Base-by-base conservation (phyloP, 2,888 invertebrate genomes). In the Diogma glabrata region DNA sequence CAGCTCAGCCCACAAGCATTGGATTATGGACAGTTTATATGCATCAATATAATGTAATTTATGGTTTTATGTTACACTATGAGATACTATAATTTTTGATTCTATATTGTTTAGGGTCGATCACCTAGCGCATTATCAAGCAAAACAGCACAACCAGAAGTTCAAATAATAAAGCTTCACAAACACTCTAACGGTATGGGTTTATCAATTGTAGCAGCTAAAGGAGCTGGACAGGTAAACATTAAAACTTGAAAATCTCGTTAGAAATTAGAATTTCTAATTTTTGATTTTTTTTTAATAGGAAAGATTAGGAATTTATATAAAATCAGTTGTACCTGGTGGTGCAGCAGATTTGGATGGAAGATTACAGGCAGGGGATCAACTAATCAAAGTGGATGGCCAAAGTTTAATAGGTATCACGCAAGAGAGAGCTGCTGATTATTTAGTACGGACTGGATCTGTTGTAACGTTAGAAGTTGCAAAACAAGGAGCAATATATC, bases 161-260 rank as follows among this genome's bases (percentile, higher is more conserved):
- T 91, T 53, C 85, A 89, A 64, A 78, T 87, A 51, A 89, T 96
- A 60, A 84, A 90, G 65, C 77, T 96, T 56, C 86, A 91, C 66
- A 96, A 97, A 73, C 91, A 92, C 63, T 84, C 88, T 55, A 92
- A 89, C 63, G 96, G 97, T 56, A 95, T 99, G 87, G 99, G 99
- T 10, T 78, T 99, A 60, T 96, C 95, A 64, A 99, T 99, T 61
- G 96, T 99, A 4, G 97, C 97, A 9, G 97, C 97, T 22, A 94
- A 94, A 79, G 87, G 87, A 20, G 80, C 83, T 48, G 83, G 83
- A 4, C 87, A 87, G 51, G 59, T 58, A 52, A 54, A 22, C 36
- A 16, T 16, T 16, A 52, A 16, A 16, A 7, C 14, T 7, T 7
- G 14, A 23, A 20, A 22, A 28, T 46, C 10, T 23, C 7, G 24